Evolutionary conservation across 2,113 vertebrate species (phyloP), one percentile per base, ranked within the genome.

Genomic region (Nothobranchius kuhntae): DNA sequence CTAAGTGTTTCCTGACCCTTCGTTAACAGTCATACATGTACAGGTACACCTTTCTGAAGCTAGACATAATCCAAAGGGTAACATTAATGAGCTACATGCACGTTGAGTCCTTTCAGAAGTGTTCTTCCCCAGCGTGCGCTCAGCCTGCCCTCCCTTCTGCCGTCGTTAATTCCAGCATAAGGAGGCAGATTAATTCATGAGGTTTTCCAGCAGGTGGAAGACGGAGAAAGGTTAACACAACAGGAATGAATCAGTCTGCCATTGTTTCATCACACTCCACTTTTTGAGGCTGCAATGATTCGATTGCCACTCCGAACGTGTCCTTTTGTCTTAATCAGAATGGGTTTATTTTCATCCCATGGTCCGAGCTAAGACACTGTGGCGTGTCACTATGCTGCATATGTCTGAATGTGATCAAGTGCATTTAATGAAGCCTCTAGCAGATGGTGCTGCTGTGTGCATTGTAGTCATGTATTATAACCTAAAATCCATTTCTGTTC

Each of bases 391-490:
- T 61, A 57, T 4, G 46, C 60, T 40, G 63, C 79, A 77, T 84
- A 80, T 83, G 80, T 71, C 52, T 3, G 6, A 67, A 68, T 69
- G 60, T 77, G 79, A 87, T 90, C 63, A 81, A 80, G 55, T 75
- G 75, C 63, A 75, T 87, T 83, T 84, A 80, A 87, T 88, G 81
- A 77, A 52, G 63, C 72, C 1, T 15, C 45, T n/a, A 64, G 73
- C 86, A 86, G 85, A 87, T 87, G 83, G 85, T 55, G 67, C 68
- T 1, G 65, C 68, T 69, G 65, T 61, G 68, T 80, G 75, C 73
- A 77, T 82, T 40, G 73, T 68, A 30, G 72, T 75, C 40, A 17
- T 30, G 56, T 57, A 69, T 77, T 72, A 61, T 66, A 21, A 51
- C 48, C 48, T 51, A 52, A 57, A 66, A 51, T 44, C 64, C 53